Conservation (phyloP, 2,888 invertebrate species). For the Calliopum simillimum region DNA sequence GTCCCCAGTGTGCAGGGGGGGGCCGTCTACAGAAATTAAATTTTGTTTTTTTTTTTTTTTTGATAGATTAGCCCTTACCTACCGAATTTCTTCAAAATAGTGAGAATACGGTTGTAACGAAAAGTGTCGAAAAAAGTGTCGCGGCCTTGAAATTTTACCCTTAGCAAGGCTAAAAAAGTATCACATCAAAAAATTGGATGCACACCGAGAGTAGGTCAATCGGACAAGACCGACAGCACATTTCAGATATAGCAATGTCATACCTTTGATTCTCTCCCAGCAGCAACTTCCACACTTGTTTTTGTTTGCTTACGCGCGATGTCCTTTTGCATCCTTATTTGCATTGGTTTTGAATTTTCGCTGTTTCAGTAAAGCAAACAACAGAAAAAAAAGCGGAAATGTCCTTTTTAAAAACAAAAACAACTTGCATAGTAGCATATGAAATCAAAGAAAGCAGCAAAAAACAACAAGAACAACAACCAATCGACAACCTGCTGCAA, state of each 20-base stretch:
- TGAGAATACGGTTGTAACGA: background rate
- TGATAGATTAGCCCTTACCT: background rate
- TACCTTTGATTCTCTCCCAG: background rate
- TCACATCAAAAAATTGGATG: too few relatives aligned
- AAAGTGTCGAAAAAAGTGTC: too few relatives aligned
- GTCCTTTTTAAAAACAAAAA: conserved; percentile 19
- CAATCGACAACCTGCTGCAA: conserved; percentile 29
- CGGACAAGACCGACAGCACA: background rate
- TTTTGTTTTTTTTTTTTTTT: background rate
- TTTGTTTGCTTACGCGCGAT: background rate
- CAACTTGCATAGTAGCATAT: background rate
- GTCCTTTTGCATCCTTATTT: conserved; percentile 26
- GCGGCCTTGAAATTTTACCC: too few relatives aligned
- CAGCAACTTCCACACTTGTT: conserved; percentile 21
- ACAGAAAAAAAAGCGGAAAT: conserved; percentile 16
- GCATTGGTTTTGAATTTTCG: conserved; percentile 7
- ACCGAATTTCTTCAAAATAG: background rate
- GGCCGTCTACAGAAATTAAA: background rate
- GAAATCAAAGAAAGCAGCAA: background rate
- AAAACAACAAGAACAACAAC: background rate
- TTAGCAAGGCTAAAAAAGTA: too few relatives aligned
- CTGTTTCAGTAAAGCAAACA: background rate
- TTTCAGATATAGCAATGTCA: too few relatives aligned
- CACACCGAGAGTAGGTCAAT: background rate
- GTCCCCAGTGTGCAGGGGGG: too few relatives aligned